Conservation (phyloP, 2,113 vertebrate genomes). For the Epinephelus cyanopodus region DNA sequence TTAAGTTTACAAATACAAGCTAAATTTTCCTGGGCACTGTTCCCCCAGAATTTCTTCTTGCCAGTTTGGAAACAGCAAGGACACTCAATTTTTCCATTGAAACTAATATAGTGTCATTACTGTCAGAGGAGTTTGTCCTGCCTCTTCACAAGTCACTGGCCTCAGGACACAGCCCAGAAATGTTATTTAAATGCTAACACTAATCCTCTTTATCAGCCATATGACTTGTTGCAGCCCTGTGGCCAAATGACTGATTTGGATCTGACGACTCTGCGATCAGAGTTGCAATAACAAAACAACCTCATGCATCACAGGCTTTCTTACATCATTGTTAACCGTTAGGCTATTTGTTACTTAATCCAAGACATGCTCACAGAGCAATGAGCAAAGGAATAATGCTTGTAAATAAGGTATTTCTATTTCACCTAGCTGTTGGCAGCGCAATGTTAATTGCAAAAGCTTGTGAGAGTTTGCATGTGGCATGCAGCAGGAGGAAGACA, state of each 20-base stretch:
- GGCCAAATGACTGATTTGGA: conserved; percentile 15
- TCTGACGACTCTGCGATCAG: conserved; percentile 12
- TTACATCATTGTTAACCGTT: not conserved
- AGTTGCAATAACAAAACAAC: not conserved
- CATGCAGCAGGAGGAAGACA: not conserved
- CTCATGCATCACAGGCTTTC: not conserved
- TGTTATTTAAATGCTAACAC: conserved; percentile 8
- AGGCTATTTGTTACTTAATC: not conserved
- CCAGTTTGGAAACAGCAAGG: conserved; percentile 51
- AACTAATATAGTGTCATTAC: conserved; percentile 47
- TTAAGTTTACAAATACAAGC: conserved; percentile 62
- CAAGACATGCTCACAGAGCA: not conserved
- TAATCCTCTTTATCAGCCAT: conserved; percentile 28
- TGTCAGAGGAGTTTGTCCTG: conserved; percentile 42
- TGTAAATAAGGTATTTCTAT: not conserved
- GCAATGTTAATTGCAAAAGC: not conserved
- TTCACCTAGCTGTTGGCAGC: not conserved
- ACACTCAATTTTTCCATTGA: conserved; percentile 64
- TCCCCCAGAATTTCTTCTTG: conserved; percentile 44
- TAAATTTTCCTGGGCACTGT: conserved; percentile 55
- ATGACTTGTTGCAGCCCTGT: conserved; percentile 17
- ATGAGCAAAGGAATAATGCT: not conserved
- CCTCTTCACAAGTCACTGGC: conserved; percentile 10
- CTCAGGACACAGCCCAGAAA: conserved; percentile 23
- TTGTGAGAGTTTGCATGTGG: not conserved